Base-by-base conservation (phyloP, 2,113 vertebrate genomes). In the Polyodon spathula region DNA sequence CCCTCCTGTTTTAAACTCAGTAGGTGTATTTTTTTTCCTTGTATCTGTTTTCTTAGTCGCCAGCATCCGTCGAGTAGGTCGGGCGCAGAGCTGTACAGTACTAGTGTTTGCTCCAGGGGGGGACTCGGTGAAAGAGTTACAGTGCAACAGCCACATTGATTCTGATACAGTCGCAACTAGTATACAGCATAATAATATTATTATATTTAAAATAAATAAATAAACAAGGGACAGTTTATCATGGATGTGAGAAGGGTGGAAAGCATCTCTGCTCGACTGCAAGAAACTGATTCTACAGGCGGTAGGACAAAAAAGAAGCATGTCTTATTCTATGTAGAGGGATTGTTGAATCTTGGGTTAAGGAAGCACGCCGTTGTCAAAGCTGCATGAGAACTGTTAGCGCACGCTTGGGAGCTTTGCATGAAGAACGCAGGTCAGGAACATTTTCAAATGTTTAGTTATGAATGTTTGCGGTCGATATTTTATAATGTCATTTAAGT, bases 211-310 rank as follows among this genome's bases (percentile, higher is more conserved):
- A 10, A 6, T 4, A 51, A 12, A 40, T 43, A 12, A 16, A 17
- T 1, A 9, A 6, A 8, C 14, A 38, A 2, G 11, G 4, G 56
- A 1, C 44, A 7, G 8, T 4, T 44, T 7, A 58, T n/a, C 41
- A 94, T 94, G 92, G 81, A 86, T 0, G 74, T 81, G 57, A 74
- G 87, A 69, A 76, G 84, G 67, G 84, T 89, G 79, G 84, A 89
- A 57, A 92, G 88, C 82, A 77, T 90, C 66, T 93, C 91, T 3
- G 88, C 79, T 12, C 87, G 83, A 60, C 88, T 93, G 86, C 90
- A 93, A 62, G 85, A 87, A 54, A 79, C 79, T 59, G 76, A 78
- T 66, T 90, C 92, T 53, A 81, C 91, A 71, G 83, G 90, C 76
- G 93, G 93, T 94, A 92, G 92, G 91, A 85, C 69, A 14, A 65